Evolutionary conservation across 2,797 vertebrate species (phyloP), one percentile per base, ranked within the genome.

Genomic region (Podarcis lilfordi): DNA sequence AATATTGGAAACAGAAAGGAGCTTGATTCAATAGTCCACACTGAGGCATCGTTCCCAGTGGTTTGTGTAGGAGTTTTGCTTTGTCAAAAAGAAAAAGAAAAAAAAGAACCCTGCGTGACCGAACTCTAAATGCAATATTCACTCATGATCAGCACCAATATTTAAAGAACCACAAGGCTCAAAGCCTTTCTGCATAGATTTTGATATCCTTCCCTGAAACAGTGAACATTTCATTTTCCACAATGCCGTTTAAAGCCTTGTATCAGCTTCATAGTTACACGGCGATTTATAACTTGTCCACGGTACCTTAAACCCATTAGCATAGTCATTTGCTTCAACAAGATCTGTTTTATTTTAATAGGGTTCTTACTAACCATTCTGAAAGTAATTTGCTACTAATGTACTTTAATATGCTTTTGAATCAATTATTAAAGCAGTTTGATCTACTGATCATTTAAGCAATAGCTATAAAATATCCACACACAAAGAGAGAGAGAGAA

Each of bases 221-320:
- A 6, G 17, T 75, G 45, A 88, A 80, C 45, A 10, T 43, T 69
- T 86, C 35, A 74, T 82, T 45, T 82, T 59, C 69, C 55, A 5
- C 45, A 77, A n/a, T 29, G 37, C 40, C 7, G 35, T 74, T 79
- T 75, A 84, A 81, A 89, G 10, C 25, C 55, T 69, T 87, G 11
- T 11, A 76, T 25, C 27, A 27, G 23, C 71, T 55, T 91, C 55
- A 68, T 59, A 21, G 23, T 45, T 45, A 80, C 29, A 80, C 35
- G 9, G 1, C 0, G 37, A 64, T 90, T 76, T 82, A 81, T 50
- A 3, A 74, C 66, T 91, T 88, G 35, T 66, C n/a, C 23, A 74
- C 17, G 27, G n/a, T 84, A 82, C 79, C 80, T 91, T 40, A 92
- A 88, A 82, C 72, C 27, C 68, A 84, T 74, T 86, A 88, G 25